Percentiles rank a stretch among this genome's conserved stretches.
These are phyloP conservation scores for Vanessa tameamea DNA, from an alignment of 1,140 invertebrate genomes.

Conservation along the genomic window DNA sequence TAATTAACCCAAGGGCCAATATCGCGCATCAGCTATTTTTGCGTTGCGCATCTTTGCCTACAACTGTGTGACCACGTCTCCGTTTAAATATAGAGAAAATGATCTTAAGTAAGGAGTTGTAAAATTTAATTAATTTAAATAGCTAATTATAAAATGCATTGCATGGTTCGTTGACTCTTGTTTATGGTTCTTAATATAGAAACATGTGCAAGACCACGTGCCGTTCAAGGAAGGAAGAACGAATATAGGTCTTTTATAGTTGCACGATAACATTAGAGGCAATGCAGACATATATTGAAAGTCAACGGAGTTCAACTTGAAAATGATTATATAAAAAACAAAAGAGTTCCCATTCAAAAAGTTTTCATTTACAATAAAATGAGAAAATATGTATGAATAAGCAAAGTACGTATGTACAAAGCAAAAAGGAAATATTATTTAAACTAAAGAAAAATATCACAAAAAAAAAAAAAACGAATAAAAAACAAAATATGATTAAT, in stretches of 20 bases:
- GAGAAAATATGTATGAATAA: background rate
- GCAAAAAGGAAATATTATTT: too few species aligned
- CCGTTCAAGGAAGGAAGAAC: conserved; percentile 7
- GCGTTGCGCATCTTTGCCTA: too few species aligned
- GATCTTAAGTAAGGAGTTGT: background rate
- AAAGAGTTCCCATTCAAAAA: too few species aligned
- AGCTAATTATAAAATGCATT: background rate
- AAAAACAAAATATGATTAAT: too few species aligned
- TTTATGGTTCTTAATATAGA: conserved; percentile 9
- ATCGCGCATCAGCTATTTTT: too few species aligned
- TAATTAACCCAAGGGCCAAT: too few species aligned
- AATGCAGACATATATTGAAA: background rate
- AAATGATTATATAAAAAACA: too few species aligned
- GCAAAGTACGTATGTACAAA: too few species aligned
- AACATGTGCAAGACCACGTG: conserved; percentile 4
- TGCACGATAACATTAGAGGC: background rate
- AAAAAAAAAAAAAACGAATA: too few species aligned
- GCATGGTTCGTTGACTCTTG: conserved; percentile 3
- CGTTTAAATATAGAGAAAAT: too few species aligned
- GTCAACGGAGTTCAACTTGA: background rate
- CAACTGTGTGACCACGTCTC: too few species aligned
- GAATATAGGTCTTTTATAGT: conserved; percentile 4
- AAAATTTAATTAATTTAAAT: background rate
- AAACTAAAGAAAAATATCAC: too few species aligned
- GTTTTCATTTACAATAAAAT: background rate